Conservation (phyloP, 37 sponge, comb jelly and placozoan genomes). For the Spongilla lacustris region DNA sequence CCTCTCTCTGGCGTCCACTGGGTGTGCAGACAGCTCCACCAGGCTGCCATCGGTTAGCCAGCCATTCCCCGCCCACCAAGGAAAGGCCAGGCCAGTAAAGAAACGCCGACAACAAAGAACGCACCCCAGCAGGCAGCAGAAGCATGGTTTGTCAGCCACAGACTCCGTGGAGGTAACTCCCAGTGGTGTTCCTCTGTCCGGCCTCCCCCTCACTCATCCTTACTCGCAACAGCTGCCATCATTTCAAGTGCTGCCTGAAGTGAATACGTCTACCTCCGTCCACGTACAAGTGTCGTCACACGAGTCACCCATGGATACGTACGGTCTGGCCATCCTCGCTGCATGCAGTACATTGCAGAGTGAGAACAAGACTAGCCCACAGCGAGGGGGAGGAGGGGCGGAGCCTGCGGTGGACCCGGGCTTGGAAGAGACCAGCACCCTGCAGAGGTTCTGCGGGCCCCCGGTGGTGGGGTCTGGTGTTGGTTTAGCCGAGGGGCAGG, state of each 20-base stretch:
- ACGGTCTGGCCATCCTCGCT: conserved; percentile 48
- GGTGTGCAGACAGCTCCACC: not conserved
- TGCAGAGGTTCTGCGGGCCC: conserved; percentile 22
- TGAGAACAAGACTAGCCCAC: not conserved
- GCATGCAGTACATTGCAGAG: conserved; percentile 37
- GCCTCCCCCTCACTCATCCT: not conserved
- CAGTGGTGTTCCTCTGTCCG: not conserved
- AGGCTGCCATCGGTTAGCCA: not conserved
- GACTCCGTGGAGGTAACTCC: not conserved
- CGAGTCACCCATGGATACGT: conserved; percentile 4
- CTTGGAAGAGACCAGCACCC: not conserved
- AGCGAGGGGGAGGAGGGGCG: no score
- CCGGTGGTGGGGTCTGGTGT: no score
- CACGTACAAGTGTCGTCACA: not conserved
- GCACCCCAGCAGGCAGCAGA: no score
- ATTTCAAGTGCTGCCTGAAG: not conserved
- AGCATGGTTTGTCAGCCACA: no score
- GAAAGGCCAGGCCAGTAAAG: not conserved
- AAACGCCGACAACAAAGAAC: not conserved
- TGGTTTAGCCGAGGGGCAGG: not conserved
- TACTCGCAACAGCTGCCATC: not conserved
- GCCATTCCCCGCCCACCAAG: not conserved
- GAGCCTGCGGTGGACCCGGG: no score
- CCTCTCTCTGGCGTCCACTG: not conserved
- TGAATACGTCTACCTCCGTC: not conserved